phyloP scores from a whole-genome alignment of 2,797 vertebrate genomes.

The Rhadinocentrus ornatus region DNA sequence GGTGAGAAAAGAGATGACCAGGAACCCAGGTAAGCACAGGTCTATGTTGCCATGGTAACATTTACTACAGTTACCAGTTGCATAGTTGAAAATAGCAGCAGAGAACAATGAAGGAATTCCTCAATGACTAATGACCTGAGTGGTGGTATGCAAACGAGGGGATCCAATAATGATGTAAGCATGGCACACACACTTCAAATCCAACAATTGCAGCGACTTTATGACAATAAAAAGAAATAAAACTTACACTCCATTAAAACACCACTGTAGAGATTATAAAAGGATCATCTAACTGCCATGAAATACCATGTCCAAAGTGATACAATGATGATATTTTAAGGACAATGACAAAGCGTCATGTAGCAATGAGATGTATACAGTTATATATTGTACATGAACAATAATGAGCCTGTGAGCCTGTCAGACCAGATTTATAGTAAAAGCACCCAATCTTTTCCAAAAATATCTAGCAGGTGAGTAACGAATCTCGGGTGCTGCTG shows the following conservation, averaged over 20 bases:
- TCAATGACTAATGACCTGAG: not conserved
- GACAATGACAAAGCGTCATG: conserved; percentile 18
- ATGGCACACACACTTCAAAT: not conserved
- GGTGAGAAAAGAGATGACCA: conserved; percentile 36
- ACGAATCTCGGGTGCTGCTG: not conserved
- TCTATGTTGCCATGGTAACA: conserved; percentile 37
- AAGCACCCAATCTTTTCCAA: not conserved
- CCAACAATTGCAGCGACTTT: not conserved
- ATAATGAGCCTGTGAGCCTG: not conserved
- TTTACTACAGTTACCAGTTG: conserved; percentile 5
- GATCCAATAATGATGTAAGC: conserved; percentile 1
- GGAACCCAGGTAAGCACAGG: conserved; percentile 43
- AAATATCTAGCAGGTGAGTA: not conserved
- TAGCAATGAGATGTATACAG: conserved; percentile 1
- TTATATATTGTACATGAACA: conserved; percentile 18
- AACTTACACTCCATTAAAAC: conserved; percentile 1
- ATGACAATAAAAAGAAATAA: conserved; percentile 3
- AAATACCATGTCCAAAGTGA: not conserved
- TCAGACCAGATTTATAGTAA: not conserved
- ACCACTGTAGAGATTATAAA: not conserved
- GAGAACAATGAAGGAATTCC: conserved; percentile 49
- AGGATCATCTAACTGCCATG: conserved; percentile 4
- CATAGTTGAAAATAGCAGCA: conserved; percentile 15
- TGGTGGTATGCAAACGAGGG: conserved; percentile 14
- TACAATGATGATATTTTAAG: not conserved